Conservation (phyloP, 2,113 vertebrate genomes). For the Cyphomyrus plagiostoma region DNA sequence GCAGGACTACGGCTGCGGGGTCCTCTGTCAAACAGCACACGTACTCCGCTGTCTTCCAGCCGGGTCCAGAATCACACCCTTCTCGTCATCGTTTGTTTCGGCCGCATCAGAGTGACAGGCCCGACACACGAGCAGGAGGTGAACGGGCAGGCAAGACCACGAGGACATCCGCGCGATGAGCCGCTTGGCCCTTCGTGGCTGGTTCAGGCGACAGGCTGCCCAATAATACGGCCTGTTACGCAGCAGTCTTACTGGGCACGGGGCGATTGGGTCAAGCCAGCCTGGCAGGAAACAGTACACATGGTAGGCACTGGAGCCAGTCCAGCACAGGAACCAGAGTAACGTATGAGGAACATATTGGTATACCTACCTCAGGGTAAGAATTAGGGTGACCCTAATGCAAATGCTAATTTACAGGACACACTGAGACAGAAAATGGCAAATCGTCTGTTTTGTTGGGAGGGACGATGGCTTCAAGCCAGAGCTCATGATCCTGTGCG, state of each 20-base stretch:
- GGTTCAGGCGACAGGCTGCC: not conserved
- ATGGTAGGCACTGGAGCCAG: not conserved
- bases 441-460: not conserved
- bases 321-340: not conserved
- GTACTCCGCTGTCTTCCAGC: not conserved
- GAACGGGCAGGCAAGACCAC: not conserved
- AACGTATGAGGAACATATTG: not conserved
- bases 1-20: not conserved
- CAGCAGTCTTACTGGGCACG: not conserved
- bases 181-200: not conserved
- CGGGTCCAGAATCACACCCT: not conserved
- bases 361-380: not conserved
- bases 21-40: not conserved
- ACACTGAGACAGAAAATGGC: not conserved
- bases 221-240: not conserved
- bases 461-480: not conserved
- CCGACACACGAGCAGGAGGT: not conserved
- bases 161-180: not conserved
- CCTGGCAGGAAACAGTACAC: not conserved
- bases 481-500: not conserved
- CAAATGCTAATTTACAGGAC: not conserved
- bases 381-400: not conserved
- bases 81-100: not conserved
- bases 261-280: not conserved
- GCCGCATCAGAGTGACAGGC: not conserved